These are phyloP conservation scores for Todiramphus saurophagus DNA, from an alignment of 2,113 vertebrate genomes.

Conservation along the genomic window DNA sequence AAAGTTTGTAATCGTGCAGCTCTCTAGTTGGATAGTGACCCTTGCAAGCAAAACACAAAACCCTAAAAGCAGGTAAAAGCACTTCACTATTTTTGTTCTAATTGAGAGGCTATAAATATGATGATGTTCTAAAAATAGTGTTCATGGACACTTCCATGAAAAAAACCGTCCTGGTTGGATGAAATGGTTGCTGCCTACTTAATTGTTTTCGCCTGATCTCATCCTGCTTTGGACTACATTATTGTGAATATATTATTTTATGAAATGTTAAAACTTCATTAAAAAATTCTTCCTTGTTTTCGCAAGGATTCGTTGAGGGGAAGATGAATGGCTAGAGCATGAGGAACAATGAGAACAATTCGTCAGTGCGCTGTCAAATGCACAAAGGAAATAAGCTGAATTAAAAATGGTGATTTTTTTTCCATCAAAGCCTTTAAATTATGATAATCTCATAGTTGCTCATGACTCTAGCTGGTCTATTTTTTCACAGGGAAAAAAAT, in stretches of 20 bases:
- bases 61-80: background rate
- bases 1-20: background rate
- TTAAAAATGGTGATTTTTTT: conserved; percentile 5
- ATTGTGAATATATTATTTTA: background rate
- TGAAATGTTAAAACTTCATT: background rate
- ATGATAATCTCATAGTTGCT: background rate
- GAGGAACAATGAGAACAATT: background rate
- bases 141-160: background rate
- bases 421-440: conserved; percentile 1
- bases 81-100: background rate
- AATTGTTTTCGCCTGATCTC: background rate
- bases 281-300: background rate
- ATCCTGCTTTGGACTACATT: background rate
- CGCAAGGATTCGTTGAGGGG: background rate
- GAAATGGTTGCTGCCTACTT: background rate
- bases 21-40: background rate
- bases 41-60: background rate
- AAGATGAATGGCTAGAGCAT: background rate
- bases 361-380: background rate
- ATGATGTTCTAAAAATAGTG: background rate
- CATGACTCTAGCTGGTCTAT: background rate
- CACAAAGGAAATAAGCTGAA: conserved; percentile 15
- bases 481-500: conserved; percentile 6
- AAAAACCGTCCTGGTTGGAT: background rate
- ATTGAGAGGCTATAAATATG: conserved; percentile 6